Percentiles rank a stretch among this genome's conserved stretches.
Conservation (phyloP, 30 jellyfish, hydroid and myxozoan genomes). For the Cassiopea andromeda region DNA sequence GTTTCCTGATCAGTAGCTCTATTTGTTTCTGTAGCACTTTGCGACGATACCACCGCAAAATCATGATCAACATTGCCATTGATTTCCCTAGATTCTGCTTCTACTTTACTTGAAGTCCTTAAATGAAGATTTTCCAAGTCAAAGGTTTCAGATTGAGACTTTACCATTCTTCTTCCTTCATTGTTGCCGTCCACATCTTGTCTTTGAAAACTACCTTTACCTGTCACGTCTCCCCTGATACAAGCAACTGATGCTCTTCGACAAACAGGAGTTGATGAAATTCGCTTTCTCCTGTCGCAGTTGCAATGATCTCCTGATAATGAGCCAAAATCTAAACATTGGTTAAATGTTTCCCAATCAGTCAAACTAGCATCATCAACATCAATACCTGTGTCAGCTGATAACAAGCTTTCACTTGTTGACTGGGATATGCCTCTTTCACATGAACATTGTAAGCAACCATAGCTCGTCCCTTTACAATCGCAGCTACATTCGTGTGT, state of each 20-base stretch:
- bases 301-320: neutral
- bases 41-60: neutral
- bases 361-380: slow-evolving; percentile 40
- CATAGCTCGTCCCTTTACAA: slow-evolving; percentile 5
- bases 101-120: no score
- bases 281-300: neutral
- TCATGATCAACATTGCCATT: neutral
- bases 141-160: neutral
- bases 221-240: neutral
- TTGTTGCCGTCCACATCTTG: neutral
- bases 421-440: slow-evolving; percentile 42
- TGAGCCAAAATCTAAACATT: neutral
- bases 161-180: neutral
- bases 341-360: slow-evolving; percentile 25
- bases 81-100: neutral
- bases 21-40: neutral
- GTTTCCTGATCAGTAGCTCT: neutral
- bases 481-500: neutral
- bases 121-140: no score
- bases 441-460: slow-evolving; percentile 35
- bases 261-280: neutral
- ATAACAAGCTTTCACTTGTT: slow-evolving; percentile 39
- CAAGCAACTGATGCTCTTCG: neutral
- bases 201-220: neutral
- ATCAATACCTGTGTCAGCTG: slow-evolving; percentile 68